Conservation (phyloP, 2,113 vertebrate genomes). For the Xyrauchen texanus region DNA sequence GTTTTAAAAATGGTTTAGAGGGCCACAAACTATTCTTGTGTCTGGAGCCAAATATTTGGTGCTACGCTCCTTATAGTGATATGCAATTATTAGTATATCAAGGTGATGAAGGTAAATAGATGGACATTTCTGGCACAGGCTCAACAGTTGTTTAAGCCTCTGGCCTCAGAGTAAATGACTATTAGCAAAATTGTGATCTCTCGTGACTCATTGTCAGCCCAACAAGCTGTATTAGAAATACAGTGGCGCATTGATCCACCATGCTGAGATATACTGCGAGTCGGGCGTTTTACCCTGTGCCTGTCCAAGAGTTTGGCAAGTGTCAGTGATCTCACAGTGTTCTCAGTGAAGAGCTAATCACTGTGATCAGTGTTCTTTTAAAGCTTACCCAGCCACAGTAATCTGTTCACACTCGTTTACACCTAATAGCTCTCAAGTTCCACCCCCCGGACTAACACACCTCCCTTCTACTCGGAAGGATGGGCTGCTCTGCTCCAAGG, state of each 20-base stretch:
- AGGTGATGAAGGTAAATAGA: neutral
- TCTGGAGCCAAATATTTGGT: too few species aligned
- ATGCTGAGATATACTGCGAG: constrained; percentile 53
- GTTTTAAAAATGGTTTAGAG: too few species aligned
- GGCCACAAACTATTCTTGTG: too few species aligned
- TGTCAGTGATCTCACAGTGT: constrained; percentile 63
- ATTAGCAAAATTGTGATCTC: constrained; percentile 58
- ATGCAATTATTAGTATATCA: neutral
- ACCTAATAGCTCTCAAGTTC: constrained; percentile 73
- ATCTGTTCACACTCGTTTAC: constrained; percentile 72
- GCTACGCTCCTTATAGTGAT: too few species aligned
- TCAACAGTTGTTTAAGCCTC: constrained; percentile 15
- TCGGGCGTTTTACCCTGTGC: constrained; percentile 58
- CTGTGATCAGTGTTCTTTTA: constrained; percentile 73
- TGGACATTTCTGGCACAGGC: neutral
- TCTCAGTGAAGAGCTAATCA: constrained; percentile 73
- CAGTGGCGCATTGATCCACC: constrained; percentile 62
- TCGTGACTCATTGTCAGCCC: constrained; percentile 32
- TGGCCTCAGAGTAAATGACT: constrained; percentile 54
- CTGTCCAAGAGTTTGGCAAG: constrained; percentile 65
- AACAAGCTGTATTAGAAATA: constrained; percentile 35
- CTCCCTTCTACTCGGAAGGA: constrained; percentile 48
- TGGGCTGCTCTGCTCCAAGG: constrained; percentile 65
- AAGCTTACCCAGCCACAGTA: constrained; percentile 73
- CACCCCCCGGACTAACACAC: constrained; percentile 45